Conservation (phyloP, 2,113 vertebrate species). For the Oncorhynchus tshawytscha region DNA sequence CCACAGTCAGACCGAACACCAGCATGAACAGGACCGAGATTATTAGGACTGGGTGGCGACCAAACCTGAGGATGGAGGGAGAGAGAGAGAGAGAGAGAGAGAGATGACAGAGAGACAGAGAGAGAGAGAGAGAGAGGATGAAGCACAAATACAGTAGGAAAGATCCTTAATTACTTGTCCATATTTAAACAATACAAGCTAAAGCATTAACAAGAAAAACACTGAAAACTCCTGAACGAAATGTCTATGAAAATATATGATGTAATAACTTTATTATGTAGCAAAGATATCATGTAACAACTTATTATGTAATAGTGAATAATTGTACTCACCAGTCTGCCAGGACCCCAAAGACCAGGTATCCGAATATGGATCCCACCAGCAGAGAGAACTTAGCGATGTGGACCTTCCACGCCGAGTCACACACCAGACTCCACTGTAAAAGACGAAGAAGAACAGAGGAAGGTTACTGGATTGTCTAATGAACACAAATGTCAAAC, state of each 20-base stretch:
- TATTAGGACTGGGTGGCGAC: conserved; percentile 88
- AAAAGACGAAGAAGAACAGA: conserved; percentile 47
- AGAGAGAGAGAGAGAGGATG: too few species aligned
- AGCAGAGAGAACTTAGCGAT: conserved; percentile 96
- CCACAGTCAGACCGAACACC: conserved; percentile 91
- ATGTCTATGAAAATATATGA: too few species aligned
- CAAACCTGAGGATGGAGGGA: conserved; percentile 76
- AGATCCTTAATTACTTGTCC: too few species aligned
- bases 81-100: not conserved
- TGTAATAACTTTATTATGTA: too few species aligned
- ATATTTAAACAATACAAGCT: too few species aligned
- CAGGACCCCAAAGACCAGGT: conserved; percentile 92
- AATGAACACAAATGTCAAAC: conserved; percentile 32
- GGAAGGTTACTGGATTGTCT: too few species aligned
- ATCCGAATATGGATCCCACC: conserved; percentile 97
- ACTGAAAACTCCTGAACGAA: too few species aligned
- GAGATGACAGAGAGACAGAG: too few species aligned
- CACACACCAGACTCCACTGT: conserved; percentile 94
- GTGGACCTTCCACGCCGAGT: conserved; percentile 90
- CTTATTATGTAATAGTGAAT: not conserved
- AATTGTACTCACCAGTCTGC: conserved; percentile 89
- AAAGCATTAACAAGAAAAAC: too few species aligned
- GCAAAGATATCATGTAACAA: too few species aligned
- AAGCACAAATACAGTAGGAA: too few species aligned
- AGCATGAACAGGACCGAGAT: conserved; percentile 89